A percentile compares a stretch with the other conserved stretches of the same genome.
Conservation (phyloP, 2,797 vertebrate species). For the Staurois parvus region DNA sequence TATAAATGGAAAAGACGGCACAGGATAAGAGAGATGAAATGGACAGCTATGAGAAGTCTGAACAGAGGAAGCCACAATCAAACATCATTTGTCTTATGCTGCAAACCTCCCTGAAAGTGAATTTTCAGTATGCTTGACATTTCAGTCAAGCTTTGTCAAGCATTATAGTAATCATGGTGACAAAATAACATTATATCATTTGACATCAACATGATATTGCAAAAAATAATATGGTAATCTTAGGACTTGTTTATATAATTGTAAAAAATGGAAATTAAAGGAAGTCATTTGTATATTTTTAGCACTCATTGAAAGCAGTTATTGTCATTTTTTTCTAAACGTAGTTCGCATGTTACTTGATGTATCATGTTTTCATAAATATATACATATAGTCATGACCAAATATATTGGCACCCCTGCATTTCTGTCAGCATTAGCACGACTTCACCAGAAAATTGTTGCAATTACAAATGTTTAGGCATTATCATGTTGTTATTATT, state of each 20-base stretch:
- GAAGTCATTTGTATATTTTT: too few relatives aligned
- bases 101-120: neutral
- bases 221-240: neutral
- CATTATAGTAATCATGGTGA: slow-evolving; percentile 30
- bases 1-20: neutral
- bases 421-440: too few relatives aligned
- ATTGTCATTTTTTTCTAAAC: too few relatives aligned
- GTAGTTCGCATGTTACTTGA: too few relatives aligned
- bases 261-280: neutral
- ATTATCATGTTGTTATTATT: too few relatives aligned
- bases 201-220: neutral
- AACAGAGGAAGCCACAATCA: neutral
- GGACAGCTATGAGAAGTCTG: neutral
- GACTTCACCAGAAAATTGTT: too few relatives aligned
- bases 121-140: slow-evolving; percentile 32
- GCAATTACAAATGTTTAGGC: too few relatives aligned
- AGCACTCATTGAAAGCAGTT: too few relatives aligned
- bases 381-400: too few relatives aligned
- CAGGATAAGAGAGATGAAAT: neutral
- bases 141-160: slow-evolving; percentile 12
- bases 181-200: slow-evolving; percentile 38
- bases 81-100: slow-evolving; percentile 18
- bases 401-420: too few relatives aligned
- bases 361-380: too few relatives aligned
- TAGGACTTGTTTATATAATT: neutral